phyloP scores from a whole-genome alignment of 1,140 invertebrate species.

The Scylla paramamosain region DNA sequence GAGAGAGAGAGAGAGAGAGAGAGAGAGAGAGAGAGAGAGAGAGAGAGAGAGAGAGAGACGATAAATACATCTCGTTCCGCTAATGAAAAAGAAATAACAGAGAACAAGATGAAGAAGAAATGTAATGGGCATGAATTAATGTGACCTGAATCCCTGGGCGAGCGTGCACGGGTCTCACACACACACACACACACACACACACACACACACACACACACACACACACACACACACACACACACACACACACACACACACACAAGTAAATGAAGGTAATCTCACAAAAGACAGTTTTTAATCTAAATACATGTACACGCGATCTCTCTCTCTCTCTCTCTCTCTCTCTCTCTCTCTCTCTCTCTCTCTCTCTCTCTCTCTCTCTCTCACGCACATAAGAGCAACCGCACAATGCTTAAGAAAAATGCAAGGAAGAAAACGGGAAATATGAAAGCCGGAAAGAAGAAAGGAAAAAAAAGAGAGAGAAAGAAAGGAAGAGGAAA shows the following conservation, averaged over 20 bases:
- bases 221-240: conserved; percentile 15
- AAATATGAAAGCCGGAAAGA: not conserved
- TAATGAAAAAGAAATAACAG: too few relatives aligned
- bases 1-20: too few relatives aligned
- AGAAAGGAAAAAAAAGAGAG: not conserved
- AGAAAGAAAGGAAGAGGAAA: not conserved
- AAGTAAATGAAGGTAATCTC: not conserved
- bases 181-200: not conserved
- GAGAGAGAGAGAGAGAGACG: too few relatives aligned
- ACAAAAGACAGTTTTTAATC: not conserved
- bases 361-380: not conserved
- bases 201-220: not conserved
- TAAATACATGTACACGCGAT: not conserved
- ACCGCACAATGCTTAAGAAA: not conserved
- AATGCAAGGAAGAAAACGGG: not conserved
- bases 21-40: too few relatives aligned
- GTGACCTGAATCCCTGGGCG: too few relatives aligned
- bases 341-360: not conserved
- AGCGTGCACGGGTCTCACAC: too few relatives aligned
- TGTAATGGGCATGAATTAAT: too few relatives aligned
- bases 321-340: not conserved
- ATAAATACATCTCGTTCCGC: too few relatives aligned
- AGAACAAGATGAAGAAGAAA: too few relatives aligned
- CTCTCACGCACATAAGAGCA: not conserved
- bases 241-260: not conserved